Evolutionary conservation across 2,888 invertebrate species (phyloP), one percentile per base, ranked within the genome.

Genomic region (Frankliniella intonsa): DNA sequence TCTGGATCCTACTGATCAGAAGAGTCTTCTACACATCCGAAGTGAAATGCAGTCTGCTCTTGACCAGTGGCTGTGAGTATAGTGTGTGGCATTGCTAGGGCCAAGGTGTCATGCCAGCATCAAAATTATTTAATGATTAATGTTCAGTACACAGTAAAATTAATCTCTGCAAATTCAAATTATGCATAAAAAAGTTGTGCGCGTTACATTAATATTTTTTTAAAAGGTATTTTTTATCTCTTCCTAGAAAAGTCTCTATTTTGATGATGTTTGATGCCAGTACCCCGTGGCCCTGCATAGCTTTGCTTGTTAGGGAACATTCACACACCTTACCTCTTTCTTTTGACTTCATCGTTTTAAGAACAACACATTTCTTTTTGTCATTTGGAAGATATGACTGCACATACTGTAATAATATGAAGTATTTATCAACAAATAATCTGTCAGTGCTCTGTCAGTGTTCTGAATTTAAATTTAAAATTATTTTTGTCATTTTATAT

Each of bases 61-160:
- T 76, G 69, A 76, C 69, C 69, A 76, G 25, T 76, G 69, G 69
- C 69, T 76, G 69, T 76, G 69, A 76, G 69, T 76, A 76, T 76
- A 25, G 69, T 25, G 25, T 25, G 22, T 25, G 69, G 69, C 69
- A 76, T 22, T 76, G 69, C 69, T 76, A 76, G 69, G 25, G 25
- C 25, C 25, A 25, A 76, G 25, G 69, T 25, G 25, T 76, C 22
- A 22, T 76, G 22, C 69, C 22, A 76, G 25, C 69, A 76, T 76
- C 55, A 55, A 55, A 14, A 14, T 55, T 19, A 55, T 55, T 55
- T 19, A 55, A 14, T 22, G 14, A 62, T 17, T 62, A 8, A 62
- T 1, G 62, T 62, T 62, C 5, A 38, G 38, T 38, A 38, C 38
- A 38, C 38, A 38, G 38, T 5, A 38, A 38, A 38, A 38, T 19